phyloP scores from a whole-genome alignment of 2,113 vertebrate genomes.

The Apodemus sylvaticus region DNA sequence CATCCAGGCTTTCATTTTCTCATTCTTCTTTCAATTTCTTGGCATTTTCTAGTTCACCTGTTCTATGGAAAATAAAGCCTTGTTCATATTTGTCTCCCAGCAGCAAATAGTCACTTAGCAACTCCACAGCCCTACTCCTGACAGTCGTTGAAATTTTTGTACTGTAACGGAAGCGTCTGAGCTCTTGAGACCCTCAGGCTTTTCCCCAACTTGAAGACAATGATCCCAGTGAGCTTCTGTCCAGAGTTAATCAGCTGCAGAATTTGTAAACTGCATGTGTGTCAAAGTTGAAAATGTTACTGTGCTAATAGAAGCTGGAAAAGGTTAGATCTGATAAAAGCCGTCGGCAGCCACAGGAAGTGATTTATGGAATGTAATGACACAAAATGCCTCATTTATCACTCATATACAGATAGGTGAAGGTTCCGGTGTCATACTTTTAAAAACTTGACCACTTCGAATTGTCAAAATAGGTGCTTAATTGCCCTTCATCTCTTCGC shows the following conservation, averaged over 20 bases:
- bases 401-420: conserved; percentile 94
- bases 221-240: conserved; percentile 86
- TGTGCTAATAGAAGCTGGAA: conserved; percentile 98
- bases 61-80: conserved; percentile 45
- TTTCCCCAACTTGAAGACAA: conserved; percentile 85
- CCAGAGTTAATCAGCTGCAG: conserved; percentile 97
- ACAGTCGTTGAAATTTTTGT: conserved; percentile 75
- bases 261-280: conserved; percentile 96
- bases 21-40: background rate
- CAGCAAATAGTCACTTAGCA: conserved; percentile 50
- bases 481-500: conserved; percentile 87
- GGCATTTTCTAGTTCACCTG: conserved; percentile 32
- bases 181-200: conserved; percentile 80
- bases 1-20: background rate
- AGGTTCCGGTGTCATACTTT: conserved; percentile 94
- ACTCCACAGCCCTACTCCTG: conserved; percentile 27
- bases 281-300: conserved; percentile 99
- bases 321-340: conserved; percentile 99
- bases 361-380: conserved; percentile 99
- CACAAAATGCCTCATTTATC: conserved; percentile 99
- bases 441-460: conserved; percentile 94
- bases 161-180: conserved; percentile 61
- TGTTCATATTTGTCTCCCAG: conserved; percentile 66
- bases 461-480: conserved; percentile 91
- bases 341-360: conserved; percentile 96